Evolutionary conservation across 2,888 invertebrate genomes (phyloP), one percentile per base, ranked within the genome.

Genomic region (Aspidiotus rigidus): DNA sequence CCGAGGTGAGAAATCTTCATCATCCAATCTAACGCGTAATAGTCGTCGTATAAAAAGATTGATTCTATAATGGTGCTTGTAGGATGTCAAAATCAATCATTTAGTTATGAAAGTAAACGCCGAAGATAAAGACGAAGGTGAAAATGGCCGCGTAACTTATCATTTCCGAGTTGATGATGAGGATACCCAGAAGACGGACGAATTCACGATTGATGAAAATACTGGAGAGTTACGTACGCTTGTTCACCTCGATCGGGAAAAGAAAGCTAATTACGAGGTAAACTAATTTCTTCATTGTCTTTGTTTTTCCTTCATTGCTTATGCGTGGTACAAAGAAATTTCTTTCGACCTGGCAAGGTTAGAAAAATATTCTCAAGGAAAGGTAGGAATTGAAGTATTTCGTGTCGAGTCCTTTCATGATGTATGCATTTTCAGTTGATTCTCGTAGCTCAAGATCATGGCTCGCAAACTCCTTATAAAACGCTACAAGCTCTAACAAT

Each of bases 111-210:
- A 88, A 1, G 87, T 93, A 0, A 86, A 86, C 76, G 94, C 94
- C 0, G 82, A 83, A 0, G 94, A 94, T 76, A 84, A 85, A 73
- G 93, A 94, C 76, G 81, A 83, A 0, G 92, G 91, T 1, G 88
- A 89, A 73, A 93, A 91, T 77, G 93, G 93, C 0, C 82, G 86
- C 66, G 83, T 94, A 0, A 88, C 89, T 1, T 95, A 94, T 79
- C 89, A 87, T 77, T 80, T 92, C 71, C 90, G 90, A 79, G 85
- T 88, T 55, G 84, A 85, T 73, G 87, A 88, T 75, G 82, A 83
- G 74, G 88, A 90, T 74, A 84, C 88, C 0, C 87, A 87, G 72
- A 87, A 89, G 77, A 93, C 93, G 0, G 82, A 84, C 10, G 90
- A 93, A 77, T 95, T 95, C 78, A 82, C 82, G 41, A 88, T 95